Evolutionary conservation across 2,797 vertebrate genomes (phyloP).

Genomic region (Poecilia wingei): DNA sequence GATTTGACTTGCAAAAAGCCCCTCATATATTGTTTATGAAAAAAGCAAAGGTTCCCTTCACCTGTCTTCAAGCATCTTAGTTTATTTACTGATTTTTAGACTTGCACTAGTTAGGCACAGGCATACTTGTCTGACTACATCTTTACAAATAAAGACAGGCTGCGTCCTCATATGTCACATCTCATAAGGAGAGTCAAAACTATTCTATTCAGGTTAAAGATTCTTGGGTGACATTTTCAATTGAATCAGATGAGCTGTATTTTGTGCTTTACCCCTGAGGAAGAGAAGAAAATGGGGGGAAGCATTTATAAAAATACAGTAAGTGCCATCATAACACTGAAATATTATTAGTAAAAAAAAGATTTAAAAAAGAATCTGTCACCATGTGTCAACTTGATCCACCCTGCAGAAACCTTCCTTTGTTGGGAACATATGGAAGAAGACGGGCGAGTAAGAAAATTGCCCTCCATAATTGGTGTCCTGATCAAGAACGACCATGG

Average conservation of each 20-base stretch:
- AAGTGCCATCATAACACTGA: constrained; percentile 85
- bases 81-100: constrained; percentile 98
- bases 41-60: constrained; percentile 81
- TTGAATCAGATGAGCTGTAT: constrained; percentile 90
- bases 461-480: constrained; percentile 93
- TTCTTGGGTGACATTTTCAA: constrained; percentile 95
- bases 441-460: constrained; percentile 87
- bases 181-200: constrained; percentile 96
- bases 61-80: constrained; percentile 77
- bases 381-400: constrained; percentile 91
- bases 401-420: constrained; percentile 79
- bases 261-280: constrained; percentile 69
- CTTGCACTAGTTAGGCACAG: constrained; percentile 92
- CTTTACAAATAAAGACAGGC: constrained; percentile 94
- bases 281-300: constrained; percentile 78
- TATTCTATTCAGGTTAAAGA: constrained; percentile 96
- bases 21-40: constrained; percentile 98
- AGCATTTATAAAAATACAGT: constrained; percentile 88
- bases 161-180: constrained; percentile 94
- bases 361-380: constrained; percentile 86
- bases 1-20: constrained; percentile 99
- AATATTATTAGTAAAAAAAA: constrained; percentile 76
- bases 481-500: constrained; percentile 89
- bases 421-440: constrained; percentile 81
- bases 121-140: constrained; percentile 92